A percentile compares a stretch with the other conserved stretches of the same genome.
phyloP scores from a whole-genome alignment of 1,140 invertebrate species.

The Leptopilina boulardi region DNA sequence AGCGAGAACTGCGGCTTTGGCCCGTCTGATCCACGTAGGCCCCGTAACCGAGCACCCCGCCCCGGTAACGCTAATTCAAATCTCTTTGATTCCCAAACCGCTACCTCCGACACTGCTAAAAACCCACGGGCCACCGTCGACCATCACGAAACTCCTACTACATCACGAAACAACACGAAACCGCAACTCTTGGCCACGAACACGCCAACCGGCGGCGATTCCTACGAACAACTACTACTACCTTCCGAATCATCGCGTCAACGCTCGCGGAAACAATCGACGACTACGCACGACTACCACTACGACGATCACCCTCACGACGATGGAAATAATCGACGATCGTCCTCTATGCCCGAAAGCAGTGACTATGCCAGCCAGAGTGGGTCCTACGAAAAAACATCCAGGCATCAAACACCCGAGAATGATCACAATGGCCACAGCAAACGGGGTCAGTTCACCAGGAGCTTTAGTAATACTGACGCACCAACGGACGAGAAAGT shows the following conservation, averaged over 20 bases:
- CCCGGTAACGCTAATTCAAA: constrained; percentile 77
- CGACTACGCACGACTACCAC: constrained; percentile 59
- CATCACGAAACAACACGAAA: constrained; percentile 61
- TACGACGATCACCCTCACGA: constrained; percentile 61
- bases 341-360: constrained; percentile 72
- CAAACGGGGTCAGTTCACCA: constrained; percentile 84
- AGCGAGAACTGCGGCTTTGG: constrained; percentile 77
- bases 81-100: constrained; percentile 77
- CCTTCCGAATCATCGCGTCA: constrained; percentile 54
- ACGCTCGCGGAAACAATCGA: constrained; percentile 57
- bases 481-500: constrained; percentile 89
- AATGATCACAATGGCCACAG: constrained; percentile 67
- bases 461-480: constrained; percentile 89
- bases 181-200: constrained; percentile 55
- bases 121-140: constrained; percentile 66
- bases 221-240: constrained; percentile 42
- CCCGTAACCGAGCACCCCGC: constrained; percentile 75
- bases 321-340: constrained; percentile 68
- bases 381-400: constrained; percentile 71
- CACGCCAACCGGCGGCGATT: constrained; percentile 52
- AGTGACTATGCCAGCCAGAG: constrained; percentile 73
- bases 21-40: constrained; percentile 75
- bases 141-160: constrained; percentile 56
- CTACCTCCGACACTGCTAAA: constrained; percentile 76
- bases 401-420: constrained; percentile 64